phyloP scores from a whole-genome alignment of 2,888 invertebrate genomes.

The Scaptomyza reducta region DNA sequence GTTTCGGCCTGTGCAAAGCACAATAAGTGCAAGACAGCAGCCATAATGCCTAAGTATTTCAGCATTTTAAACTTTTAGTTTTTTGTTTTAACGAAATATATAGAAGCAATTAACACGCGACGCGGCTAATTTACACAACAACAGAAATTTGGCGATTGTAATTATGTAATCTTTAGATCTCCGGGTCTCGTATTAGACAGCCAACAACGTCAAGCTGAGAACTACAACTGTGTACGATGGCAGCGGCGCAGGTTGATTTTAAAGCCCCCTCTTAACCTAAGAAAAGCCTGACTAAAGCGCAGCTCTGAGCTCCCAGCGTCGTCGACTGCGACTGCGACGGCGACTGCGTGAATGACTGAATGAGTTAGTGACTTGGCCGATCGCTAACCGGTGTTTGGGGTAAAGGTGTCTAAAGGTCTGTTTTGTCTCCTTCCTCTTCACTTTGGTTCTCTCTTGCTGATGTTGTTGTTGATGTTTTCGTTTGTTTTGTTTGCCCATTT shows the following conservation, averaged over 20 bases:
- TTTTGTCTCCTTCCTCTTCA: conserved; percentile 23
- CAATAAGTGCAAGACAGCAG: conserved; percentile 43
- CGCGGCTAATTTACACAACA: conserved; percentile 4
- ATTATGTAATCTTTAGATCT: conserved; percentile 16
- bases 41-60: conserved; percentile 44
- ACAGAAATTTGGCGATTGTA: conserved; percentile 1
- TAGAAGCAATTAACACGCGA: conserved; percentile 11
- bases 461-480: conserved; percentile 12
- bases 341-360: conserved; percentile 13
- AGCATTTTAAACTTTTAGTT: conserved; percentile 43
- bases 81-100: background rate
- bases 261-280: conserved; percentile 46
- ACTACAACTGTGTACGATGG: conserved; percentile 59
- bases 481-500: conserved; percentile 33
- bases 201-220: conserved; percentile 61
- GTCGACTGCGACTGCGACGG: conserved; percentile 7
- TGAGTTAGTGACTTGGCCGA: conserved; percentile 20
- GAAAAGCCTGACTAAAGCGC: conserved; percentile 17
- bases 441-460: conserved; percentile 3
- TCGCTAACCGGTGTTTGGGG: conserved; percentile 29
- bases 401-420: conserved; percentile 35
- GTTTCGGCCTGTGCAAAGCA: conserved; percentile 43
- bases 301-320: conserved; percentile 21
- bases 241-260: conserved; percentile 53
- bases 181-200: conserved; percentile 35